Percentiles rank a stretch among this genome's conserved stretches.
phyloP scores from a whole-genome alignment of 2,888 invertebrate species.

The Achlya flavicornis region DNA sequence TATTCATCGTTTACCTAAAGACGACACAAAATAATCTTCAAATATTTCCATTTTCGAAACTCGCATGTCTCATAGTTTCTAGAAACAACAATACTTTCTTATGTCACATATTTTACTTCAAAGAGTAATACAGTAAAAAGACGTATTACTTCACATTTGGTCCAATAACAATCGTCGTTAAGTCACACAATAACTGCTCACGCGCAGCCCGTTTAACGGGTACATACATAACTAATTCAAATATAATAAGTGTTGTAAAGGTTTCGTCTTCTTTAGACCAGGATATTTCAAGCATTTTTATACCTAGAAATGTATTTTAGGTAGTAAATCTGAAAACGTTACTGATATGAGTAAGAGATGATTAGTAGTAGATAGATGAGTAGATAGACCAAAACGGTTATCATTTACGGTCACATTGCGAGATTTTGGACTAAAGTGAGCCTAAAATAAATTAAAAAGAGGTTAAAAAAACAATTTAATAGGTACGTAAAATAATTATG shows the following conservation, averaged over 20 bases:
- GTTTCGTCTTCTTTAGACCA: conserved; percentile 1
- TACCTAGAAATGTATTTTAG: too few relatives aligned
- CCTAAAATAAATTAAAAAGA: too few relatives aligned
- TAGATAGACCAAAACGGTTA: too few relatives aligned
- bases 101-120: neutral
- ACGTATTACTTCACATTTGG: conserved; percentile 8
- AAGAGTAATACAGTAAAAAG: neutral
- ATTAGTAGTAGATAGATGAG: too few relatives aligned
- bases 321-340: too few relatives aligned
- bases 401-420: too few relatives aligned
- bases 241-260: conserved; percentile 20
- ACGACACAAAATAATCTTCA: neutral
- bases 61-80: conserved; percentile 5
- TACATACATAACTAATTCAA: conserved; percentile 18
- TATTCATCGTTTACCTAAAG: too few relatives aligned
- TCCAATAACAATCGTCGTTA: neutral
- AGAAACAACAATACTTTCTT: neutral
- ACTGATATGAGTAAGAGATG: too few relatives aligned
- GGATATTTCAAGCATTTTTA: neutral
- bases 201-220: conserved; percentile 10
- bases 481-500: too few relatives aligned
- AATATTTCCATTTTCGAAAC: neutral
- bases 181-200: conserved; percentile 10
- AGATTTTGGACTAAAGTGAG: too few relatives aligned
- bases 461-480: too few relatives aligned